Conservation (phyloP, 2,113 vertebrate species). For the Mobula hypostoma region DNA sequence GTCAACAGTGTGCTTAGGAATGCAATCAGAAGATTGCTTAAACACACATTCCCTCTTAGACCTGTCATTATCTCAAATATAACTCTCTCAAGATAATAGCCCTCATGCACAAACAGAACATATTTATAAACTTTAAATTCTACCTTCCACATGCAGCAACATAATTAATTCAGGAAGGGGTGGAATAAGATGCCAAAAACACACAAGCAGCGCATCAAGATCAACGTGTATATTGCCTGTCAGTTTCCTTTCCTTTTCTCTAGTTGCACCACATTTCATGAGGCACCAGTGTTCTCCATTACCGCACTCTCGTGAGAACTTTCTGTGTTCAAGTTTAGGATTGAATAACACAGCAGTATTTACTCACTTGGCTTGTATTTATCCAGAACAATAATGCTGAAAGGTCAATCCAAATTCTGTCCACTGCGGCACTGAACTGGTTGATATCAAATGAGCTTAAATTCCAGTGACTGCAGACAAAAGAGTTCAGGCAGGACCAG, state of each 20-base stretch:
- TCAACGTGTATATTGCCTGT: neutral
- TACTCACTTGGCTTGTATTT: neutral
- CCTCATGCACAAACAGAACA: neutral
- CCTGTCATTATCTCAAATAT: neutral
- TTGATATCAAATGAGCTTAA: neutral
- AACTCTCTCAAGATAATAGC: neutral
- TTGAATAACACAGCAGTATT: conserved; percentile 2
- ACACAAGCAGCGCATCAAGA: neutral
- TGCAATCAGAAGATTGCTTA: neutral
- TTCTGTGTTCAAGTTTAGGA: neutral
- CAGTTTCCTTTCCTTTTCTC: neutral
- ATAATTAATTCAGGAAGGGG: conserved; percentile 15
- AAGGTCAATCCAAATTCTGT: neutral
- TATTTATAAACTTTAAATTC: neutral
- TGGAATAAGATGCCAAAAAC: neutral
- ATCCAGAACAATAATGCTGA: neutral
- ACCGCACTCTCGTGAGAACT: neutral
- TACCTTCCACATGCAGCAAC: neutral
- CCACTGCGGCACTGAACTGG: neutral
- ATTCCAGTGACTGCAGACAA: neutral
- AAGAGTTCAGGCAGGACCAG: neutral
- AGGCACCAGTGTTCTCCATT: neutral
- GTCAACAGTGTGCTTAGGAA: neutral
- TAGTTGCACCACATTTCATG: neutral
- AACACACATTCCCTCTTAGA: neutral